Base-by-base conservation (phyloP, 2,113 vertebrate genomes). In the Psammodynastes pulverulentus region DNA sequence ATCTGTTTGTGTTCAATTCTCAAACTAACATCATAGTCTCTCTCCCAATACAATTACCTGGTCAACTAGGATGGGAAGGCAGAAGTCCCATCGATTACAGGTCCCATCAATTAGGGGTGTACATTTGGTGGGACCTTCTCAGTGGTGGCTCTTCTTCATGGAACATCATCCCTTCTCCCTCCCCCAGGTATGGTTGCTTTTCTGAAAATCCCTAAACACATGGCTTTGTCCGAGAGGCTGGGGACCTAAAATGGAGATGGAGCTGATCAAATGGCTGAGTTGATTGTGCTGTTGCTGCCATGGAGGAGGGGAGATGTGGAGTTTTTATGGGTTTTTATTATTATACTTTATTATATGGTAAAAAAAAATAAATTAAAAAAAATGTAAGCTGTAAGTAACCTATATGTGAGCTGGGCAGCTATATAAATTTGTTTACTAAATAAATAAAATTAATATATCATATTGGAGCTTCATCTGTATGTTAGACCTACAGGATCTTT, bases 111-210 rank as follows among this genome's bases (percentile, higher is more conserved):
- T 58, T 29, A 58, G 56, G 56, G 56, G 5, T 67, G 29, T 67
- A 67, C 10, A 67, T 62, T 29, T 62, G 26, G 29, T 62, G 58
- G 26, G 58, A n/a, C 26, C 29, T 62, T 29, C 58, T 67, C 29
- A n/a, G 4, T 67, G 26, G 29, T 67, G 58, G 29, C 29, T n/a
- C 29, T n/a, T 15, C 58, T 67, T 67, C 12, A 5, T n/a, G 29
- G 12, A 67, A n/a, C 29, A 5, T 67, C 10, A n/a, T 67, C n/a
- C 29, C 7, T 2, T 1, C 9, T 2, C 4, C 58, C 4, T 0
- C 9, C 56, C 12, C 58, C 29, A 13, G 29, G 58, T 15, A n/a
- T 3, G 3, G 29, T 67, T 67, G 58, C 29, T 67, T 29, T 62
- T n/a, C 58, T 62, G 58, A 62, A 62, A 62, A 4, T 4, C 58